Conservation (phyloP, 2,113 vertebrate species). For the Myrmophylax atrothorax region DNA sequence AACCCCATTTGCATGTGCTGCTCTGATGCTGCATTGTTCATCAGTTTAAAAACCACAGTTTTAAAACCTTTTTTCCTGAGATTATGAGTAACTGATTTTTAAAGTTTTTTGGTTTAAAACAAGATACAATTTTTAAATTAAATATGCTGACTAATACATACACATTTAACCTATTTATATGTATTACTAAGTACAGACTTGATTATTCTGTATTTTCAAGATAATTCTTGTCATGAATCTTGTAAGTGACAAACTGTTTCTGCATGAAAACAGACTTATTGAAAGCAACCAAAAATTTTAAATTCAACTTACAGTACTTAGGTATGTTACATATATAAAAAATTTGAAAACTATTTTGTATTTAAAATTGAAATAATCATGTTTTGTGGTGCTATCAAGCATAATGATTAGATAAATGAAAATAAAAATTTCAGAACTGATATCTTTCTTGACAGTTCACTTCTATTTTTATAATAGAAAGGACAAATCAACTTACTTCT, state of each 20-base stretch:
- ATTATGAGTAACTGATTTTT: not conserved
- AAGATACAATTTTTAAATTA: not conserved
- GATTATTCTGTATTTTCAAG: not conserved
- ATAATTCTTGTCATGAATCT: not conserved
- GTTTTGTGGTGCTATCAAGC: not conserved
- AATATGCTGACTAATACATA: not conserved
- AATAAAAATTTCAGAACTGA: not conserved
- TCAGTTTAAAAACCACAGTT: not conserved
- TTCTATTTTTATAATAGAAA: not conserved
- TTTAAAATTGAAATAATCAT: not conserved
- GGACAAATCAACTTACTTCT: not conserved
- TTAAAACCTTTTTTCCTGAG: not conserved
- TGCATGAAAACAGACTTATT: not conserved
- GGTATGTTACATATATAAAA: not conserved
- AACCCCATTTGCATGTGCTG: not conserved
- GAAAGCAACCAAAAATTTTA: not conserved
- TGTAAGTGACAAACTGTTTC: not conserved
- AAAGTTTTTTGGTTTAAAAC: not conserved
- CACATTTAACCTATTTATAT: not conserved
- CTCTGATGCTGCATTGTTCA: not conserved
- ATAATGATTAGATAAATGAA: not conserved
- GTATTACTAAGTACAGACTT: not conserved
- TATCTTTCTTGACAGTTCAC: not conserved
- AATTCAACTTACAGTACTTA: not conserved
- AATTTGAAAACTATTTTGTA: rapidly evolving